These are phyloP conservation scores for Aplocera efformata DNA, from an alignment of 2,888 invertebrate genomes.

Conservation along the genomic window DNA sequence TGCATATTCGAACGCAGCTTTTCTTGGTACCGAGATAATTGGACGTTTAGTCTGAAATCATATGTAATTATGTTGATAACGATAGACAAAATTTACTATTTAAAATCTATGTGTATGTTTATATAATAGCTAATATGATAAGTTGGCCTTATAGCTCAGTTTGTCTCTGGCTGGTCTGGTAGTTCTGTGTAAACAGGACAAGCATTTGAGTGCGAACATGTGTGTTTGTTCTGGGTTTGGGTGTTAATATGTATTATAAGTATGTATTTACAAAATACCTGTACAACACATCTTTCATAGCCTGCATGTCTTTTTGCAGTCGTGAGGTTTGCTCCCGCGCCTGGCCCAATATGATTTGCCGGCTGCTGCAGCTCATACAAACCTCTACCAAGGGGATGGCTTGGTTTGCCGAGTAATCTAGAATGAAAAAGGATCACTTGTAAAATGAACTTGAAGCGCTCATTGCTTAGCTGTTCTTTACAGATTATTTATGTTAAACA, in stretches of 20 bases:
- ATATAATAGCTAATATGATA: too few relatives aligned
- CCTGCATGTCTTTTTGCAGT: conserved; percentile 83
- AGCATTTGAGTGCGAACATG: too few relatives aligned
- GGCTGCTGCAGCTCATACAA: conserved; percentile 72
- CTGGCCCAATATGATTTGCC: conserved; percentile 70
- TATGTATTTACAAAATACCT: conserved; percentile 52
- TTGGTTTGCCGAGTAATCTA: conserved; percentile 37
- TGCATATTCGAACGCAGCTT: conserved; percentile 71
- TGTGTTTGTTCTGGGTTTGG: neutral
- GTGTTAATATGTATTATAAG: neutral
- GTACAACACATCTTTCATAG: conserved; percentile 89
- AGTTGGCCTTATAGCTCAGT: too few relatives aligned
- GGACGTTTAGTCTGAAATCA: conserved; percentile 83
- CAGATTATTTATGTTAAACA: too few relatives aligned
- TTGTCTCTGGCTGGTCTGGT: too few relatives aligned
- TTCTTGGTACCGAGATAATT: conserved; percentile 88
- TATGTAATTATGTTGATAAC: too few relatives aligned
- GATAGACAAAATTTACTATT: neutral
- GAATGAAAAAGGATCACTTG: conserved; percentile 8
- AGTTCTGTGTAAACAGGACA: too few relatives aligned
- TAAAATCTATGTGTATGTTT: too few relatives aligned
- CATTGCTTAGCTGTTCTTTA: too few relatives aligned
- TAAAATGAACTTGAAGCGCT: neutral
- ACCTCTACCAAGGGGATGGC: conserved; percentile 66
- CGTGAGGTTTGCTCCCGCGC: conserved; percentile 78